Base-by-base conservation (phyloP, 2,888 invertebrate species). In the Orthosia gothica region DNA sequence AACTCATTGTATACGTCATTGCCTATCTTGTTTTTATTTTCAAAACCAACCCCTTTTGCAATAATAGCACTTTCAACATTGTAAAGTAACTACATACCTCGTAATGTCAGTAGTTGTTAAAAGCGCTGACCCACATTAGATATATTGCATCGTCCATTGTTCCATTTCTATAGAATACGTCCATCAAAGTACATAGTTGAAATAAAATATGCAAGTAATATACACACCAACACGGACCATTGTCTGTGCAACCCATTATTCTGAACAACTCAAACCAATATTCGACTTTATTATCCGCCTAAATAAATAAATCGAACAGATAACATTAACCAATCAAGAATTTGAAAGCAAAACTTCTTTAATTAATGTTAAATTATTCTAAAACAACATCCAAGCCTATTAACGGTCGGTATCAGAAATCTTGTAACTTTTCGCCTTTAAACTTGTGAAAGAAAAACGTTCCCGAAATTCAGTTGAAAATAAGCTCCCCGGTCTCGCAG, bases 401-500 rank as follows among this genome's bases (percentile, higher is more conserved):
- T 94, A 94, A 93, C 92, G 91, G 88, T 89, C 84, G 89, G 92
- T 93, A 94, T 93, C 93, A 92, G 91, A 89, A 93, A 94, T 93
- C 93, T 94, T 93, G 93, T 93, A 94, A 94, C 94, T 94, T 94
- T 92, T 93, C 92, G 93, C 92, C 92, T 94, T 93, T 93, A 93
- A 93, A 94, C 90, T 94, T 91, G 88, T 86, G 88, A 89, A 94
- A 94, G 94, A 94, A 96, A 94, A 95, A 94, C 91, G 91, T 89
- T 93, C 90, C 91, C 92, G 92, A 94, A 95, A 95, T 94, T 95
- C 93, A 89, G 89, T 89, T 91, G 92, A 94, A 95, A 94, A 95
- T 95, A 95, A 95, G 93, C 93, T 95, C 91, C 92, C 91, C 90
- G 91, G 91, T 91, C 92, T 90, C 92, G 87, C 75, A 83, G 89